A percentile compares a stretch with the other conserved stretches of the same genome.
These are phyloP conservation scores for Ceramica pisi DNA, from an alignment of 2,888 invertebrate species.

Conservation along the genomic window DNA sequence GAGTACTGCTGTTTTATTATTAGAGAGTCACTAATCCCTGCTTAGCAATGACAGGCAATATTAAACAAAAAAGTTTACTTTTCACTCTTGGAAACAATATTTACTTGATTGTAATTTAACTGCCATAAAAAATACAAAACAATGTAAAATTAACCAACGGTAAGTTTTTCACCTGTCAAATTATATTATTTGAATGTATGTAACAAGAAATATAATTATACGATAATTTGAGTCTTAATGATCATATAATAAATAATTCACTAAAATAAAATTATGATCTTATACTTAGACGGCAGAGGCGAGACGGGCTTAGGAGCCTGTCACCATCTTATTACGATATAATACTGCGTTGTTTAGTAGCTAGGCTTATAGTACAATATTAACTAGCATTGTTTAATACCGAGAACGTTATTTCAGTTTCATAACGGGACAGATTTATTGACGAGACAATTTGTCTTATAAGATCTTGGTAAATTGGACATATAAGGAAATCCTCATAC, in stretches of 20 bases:
- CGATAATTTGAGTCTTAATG: background rate
- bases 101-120: too few species aligned
- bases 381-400: constrained; percentile 39
- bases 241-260: background rate
- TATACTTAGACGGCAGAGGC: background rate
- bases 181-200: background rate
- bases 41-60: too few species aligned
- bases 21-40: too few species aligned
- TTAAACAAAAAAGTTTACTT: too few species aligned
- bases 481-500: background rate
- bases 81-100: too few species aligned
- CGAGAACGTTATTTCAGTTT: constrained; percentile 17
- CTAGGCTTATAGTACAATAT: constrained; percentile 28
- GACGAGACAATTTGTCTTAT: constrained; percentile 20
- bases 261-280: constrained; percentile 31
- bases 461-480: background rate
- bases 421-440: constrained; percentile 22
- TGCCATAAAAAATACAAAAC: background rate
- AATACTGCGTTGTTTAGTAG: constrained; percentile 23
- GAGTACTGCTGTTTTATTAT: too few species aligned
- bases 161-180: background rate
- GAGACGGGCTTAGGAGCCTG: constrained; percentile 33
- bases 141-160: background rate
- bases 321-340: constrained; percentile 45
- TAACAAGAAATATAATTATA: background rate